phyloP scores from a whole-genome alignment of 2,113 vertebrate species.

The Morone chrysops region DNA sequence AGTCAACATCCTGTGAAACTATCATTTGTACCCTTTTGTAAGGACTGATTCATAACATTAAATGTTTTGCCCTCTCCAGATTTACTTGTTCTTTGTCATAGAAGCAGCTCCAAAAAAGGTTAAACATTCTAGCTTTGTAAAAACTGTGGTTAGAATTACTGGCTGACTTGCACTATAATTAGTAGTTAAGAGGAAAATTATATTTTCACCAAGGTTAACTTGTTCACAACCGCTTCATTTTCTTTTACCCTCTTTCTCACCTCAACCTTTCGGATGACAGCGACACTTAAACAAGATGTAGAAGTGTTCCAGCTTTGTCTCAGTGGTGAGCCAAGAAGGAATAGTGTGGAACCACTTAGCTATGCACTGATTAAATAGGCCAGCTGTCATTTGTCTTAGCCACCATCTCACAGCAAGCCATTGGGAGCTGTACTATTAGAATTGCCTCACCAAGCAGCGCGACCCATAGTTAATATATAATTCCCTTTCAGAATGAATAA shows the following conservation, averaged over 20 bases:
- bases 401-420: conserved; percentile 62
- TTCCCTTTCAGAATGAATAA: conserved; percentile 66
- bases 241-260: neutral
- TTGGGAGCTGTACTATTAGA: conserved; percentile 68
- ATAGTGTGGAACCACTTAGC: conserved; percentile 68
- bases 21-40: neutral
- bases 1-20: neutral
- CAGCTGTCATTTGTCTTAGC: conserved; percentile 74
- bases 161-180: neutral
- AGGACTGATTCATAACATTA: conserved; percentile 4
- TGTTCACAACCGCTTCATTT: neutral
- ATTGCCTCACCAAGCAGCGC: conserved; percentile 60
- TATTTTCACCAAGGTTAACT: conserved; percentile 1
- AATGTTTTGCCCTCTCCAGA: neutral
- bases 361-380: conserved; percentile 71
- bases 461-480: conserved; percentile 52
- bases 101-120: neutral
- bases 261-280: conserved; percentile 11
- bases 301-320: conserved; percentile 40
- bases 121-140: neutral
- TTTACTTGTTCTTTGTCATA: neutral
- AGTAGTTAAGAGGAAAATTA: neutral
- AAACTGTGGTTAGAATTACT: neutral
- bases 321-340: conserved; percentile 45
- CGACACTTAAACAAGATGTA: conserved; percentile 46